phyloP scores from a whole-genome alignment of 2,888 invertebrate species.

The Dyspetes luteomarginatus region DNA sequence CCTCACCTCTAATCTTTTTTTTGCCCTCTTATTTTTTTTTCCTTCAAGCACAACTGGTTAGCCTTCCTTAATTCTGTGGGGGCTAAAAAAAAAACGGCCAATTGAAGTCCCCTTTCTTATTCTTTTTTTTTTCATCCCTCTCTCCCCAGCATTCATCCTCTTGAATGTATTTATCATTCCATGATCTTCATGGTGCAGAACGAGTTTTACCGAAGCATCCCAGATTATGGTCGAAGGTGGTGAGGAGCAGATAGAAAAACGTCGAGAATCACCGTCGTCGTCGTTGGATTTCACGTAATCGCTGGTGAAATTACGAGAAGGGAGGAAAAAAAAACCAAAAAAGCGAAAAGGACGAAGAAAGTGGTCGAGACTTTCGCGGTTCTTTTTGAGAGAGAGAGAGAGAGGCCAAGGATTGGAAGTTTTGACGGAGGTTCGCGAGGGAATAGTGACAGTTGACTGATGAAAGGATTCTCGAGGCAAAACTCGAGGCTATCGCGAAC shows the following conservation, averaged over 20 bases:
- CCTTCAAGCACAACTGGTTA: slow-evolving; percentile 44
- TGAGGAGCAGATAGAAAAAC: not conserved
- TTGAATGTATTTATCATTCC: slow-evolving; percentile 12
- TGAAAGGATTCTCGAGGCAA: slow-evolving; percentile 71
- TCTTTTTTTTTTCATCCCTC: not conserved
- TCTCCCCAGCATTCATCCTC: not conserved
- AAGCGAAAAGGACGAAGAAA: not conserved
- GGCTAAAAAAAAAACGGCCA: slow-evolving; percentile 36
- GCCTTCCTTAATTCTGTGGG: slow-evolving; percentile 35
- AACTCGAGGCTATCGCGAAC: slow-evolving; percentile 35
- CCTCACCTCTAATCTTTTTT: slow-evolving; percentile 30
- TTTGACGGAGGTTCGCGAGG: slow-evolving; percentile 60
- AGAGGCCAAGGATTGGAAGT: slow-evolving; percentile 41
- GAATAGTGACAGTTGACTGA: slow-evolving; percentile 77
- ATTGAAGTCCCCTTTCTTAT: slow-evolving; percentile 3
- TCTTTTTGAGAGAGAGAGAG: not conserved
- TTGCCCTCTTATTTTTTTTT: slow-evolving; percentile 35
- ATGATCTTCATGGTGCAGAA: slow-evolving; percentile 5
- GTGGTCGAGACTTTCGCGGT: not conserved
- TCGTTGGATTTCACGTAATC: slow-evolving; percentile 15
- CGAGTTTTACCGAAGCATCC: not conserved
- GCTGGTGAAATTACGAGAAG: slow-evolving; percentile 35
- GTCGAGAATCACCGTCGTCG: slow-evolving; percentile 23
- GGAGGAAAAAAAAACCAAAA: slow-evolving; percentile 15
- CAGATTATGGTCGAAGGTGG: slow-evolving; percentile 3